Evolutionary conservation across 2,113 vertebrate genomes (phyloP), one percentile per base, ranked within the genome.

Genomic region (Phainopepla nitens): DNA sequence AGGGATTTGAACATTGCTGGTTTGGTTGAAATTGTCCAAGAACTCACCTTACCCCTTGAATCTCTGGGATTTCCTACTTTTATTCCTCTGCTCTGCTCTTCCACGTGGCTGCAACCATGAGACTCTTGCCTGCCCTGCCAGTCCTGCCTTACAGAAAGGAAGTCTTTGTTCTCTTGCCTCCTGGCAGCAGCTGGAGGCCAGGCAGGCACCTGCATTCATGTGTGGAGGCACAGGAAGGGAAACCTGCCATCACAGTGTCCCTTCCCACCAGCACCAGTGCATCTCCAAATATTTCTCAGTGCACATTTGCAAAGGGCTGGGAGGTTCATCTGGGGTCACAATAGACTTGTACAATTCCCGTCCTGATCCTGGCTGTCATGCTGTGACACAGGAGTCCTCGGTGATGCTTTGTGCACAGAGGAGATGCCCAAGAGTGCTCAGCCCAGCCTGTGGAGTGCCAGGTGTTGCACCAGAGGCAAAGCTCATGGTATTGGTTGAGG

Each of bases 331-430:
- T 76, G 57, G 45, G 20, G 33, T 31, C 54, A n/a, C 33, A 13
- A 7, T 0, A 29, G 21, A 3, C 13, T 45, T n/a, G 39, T 33
- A 4, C 13, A 15, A 53, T 22, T 33, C 41, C 12, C 1, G 13
- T 24, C 9, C 47, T 7, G 10, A n/a, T 25, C 7, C 6, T 1
- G 1, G 35, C 49, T 81, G 64, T 60, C 0, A 0, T 2, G 0
- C 56, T 21, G n/a, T 51, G 73, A 15, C 60, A 25, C 24, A 7
- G 39, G 61, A 71, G 42, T 16, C 71, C 54, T 54, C 33, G 50
- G 14, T 22, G 82, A 44, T 51, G 84, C 61, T 82, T 54, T 65
- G 53, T n/a, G 57, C 19, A 10, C 16, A 13, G 51, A 36, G 57
- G 53, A 75, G 80, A 47, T 9, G 56, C 79, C 82, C 80, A 25